Evolutionary conservation across 2,113 vertebrate species (phyloP), one percentile per base, ranked within the genome.

Genomic region (Pachycephala philippinensis): DNA sequence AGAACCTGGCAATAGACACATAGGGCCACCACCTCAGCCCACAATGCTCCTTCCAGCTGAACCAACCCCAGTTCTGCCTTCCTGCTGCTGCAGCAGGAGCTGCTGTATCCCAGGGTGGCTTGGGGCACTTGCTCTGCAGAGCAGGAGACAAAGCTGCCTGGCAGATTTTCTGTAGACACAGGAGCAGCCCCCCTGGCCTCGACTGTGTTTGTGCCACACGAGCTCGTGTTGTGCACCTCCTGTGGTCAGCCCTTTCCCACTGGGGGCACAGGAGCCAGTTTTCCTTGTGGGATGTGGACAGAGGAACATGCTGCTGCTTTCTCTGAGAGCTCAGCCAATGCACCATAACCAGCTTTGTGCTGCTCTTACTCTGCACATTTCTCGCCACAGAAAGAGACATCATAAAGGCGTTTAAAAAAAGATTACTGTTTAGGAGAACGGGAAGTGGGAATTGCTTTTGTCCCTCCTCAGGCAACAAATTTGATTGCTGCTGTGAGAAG

Each of bases 211-310:
- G 45, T 52, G 28, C 26, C 56, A 50, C 53, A 30, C 28, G 19
- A 26, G 6, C 1, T 0, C 0, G 0, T 4, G 31, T 18, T 1
- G 1, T 22, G 31, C 81, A 28, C 42, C 69, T 54, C 2, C 0
- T 47, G 72, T 30, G 80, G 22, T 6, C 86, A 64, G 28, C 7
- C 16, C 42, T 10, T 10, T 27, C 66, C 49, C 3, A 0, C 24
- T 17, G 42, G 1, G 1, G 47, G 28, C 47, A 6, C 21, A 47
- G 78, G 28, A 37, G n/a, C 19, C 0, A 0, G 2, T 35, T 66
- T 44, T 64, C 56, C 44, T 39, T 8, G 60, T n/a, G 57, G 56
- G 61, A 60, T 28, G 66, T 39, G 59, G 24, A 9, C 1, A 26
- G 28, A 50, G 39, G n/a, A 69, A 49, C 11, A 6, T 0, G 1